A percentile compares a stretch with the other conserved stretches of the same genome.
Conservation (phyloP, 2,888 invertebrate species). For the Eupithecia dodoneata region DNA sequence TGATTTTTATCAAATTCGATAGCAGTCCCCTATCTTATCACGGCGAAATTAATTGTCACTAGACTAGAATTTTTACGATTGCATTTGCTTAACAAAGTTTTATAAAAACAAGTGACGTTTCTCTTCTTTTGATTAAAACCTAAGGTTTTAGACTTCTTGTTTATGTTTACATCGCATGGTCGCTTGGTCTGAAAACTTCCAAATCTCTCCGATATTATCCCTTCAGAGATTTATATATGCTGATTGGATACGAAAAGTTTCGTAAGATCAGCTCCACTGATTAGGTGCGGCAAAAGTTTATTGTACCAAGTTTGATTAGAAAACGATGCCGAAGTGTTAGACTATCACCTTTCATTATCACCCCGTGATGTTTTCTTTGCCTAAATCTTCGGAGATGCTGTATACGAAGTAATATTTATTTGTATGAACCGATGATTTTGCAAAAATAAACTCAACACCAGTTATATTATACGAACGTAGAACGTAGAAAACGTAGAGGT, state of each 20-base stretch:
- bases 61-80: conserved; percentile 6
- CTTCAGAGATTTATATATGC: conserved; percentile 63
- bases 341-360: conserved; percentile 58
- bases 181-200: conserved; percentile 43
- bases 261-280: conserved; percentile 56
- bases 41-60: conserved; percentile 19
- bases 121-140: not conserved
- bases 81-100: not conserved
- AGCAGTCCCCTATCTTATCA: conserved; percentile 33
- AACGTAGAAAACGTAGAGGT: not conserved
- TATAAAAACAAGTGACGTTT: not conserved
- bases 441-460: not conserved
- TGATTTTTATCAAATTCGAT: conserved; percentile 27
- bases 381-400: conserved; percentile 49
- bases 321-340: conserved; percentile 61
- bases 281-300: conserved; percentile 67
- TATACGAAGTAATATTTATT: conserved; percentile 1
- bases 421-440: not conserved
- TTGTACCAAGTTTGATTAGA: conserved; percentile 72
- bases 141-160: not conserved
- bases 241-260: conserved; percentile 63
- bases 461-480: not conserved
- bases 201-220: conserved; percentile 55
- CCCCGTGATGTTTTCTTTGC: conserved; percentile 53
- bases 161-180: not conserved